A percentile compares a stretch with the other conserved stretches of the same genome.
phyloP scores from a whole-genome alignment of 2,113 vertebrate genomes.

The Psephotus haematonotus region DNA sequence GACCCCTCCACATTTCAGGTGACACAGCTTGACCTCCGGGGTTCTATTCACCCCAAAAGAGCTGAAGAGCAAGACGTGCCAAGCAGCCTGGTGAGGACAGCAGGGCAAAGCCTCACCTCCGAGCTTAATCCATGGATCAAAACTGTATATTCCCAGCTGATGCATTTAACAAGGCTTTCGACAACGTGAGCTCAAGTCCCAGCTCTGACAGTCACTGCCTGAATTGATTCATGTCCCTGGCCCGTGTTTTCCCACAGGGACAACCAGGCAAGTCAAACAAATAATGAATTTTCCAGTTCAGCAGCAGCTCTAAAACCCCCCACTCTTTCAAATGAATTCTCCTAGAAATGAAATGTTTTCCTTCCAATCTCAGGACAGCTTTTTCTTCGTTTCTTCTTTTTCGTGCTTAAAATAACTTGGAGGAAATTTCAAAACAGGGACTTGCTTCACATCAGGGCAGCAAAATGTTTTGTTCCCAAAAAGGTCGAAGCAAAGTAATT shows the following conservation, averaged over 20 bases:
- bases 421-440: neutral
- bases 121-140: neutral
- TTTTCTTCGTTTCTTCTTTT: neutral
- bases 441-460: neutral
- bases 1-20: neutral
- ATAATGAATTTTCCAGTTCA: slow-evolving; percentile 37
- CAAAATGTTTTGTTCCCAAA: neutral
- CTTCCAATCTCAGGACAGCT: neutral
- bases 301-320: neutral
- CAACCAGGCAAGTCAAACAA: neutral
- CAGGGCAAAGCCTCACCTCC: neutral
- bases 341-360: slow-evolving; percentile 12
- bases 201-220: neutral
- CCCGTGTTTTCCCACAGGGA: neutral
- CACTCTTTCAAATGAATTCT: neutral
- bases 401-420: neutral
- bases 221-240: neutral
- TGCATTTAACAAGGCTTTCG: neutral
- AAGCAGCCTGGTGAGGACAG: neutral
- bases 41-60: neutral
- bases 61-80: neutral
- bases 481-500: neutral
- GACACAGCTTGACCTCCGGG: neutral
- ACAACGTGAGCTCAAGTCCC: neutral
- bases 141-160: neutral